Evolutionary conservation across 2,113 vertebrate species (phyloP).

Genomic region (Periophthalmodon schlosseri): DNA sequence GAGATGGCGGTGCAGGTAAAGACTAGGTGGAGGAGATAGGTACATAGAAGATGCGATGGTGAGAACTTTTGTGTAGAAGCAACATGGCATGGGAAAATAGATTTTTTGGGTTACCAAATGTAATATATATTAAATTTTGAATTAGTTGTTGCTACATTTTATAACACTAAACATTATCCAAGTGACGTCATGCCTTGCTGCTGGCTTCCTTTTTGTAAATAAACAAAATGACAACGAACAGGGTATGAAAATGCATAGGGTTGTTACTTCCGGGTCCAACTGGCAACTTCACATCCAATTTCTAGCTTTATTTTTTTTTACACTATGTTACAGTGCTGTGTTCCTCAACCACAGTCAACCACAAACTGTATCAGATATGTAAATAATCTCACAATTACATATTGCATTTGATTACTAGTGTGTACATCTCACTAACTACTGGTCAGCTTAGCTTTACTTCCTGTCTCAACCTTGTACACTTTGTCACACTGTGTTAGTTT

Average conservation of each 20-base stretch:
- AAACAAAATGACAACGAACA: slow-evolving; percentile 36
- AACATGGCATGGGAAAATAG: not conserved
- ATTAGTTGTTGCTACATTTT: slow-evolving; percentile 35
- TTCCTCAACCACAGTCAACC: too few relatives aligned
- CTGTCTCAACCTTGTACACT: too few relatives aligned
- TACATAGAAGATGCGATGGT: not conserved
- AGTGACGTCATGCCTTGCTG: slow-evolving; percentile 23
- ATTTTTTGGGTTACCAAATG: slow-evolving; percentile 1
- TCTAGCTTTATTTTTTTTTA: too few relatives aligned
- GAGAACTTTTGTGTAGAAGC: not conserved
- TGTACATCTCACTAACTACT: too few relatives aligned
- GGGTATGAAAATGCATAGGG: slow-evolving; percentile 32
- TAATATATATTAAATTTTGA: slow-evolving; percentile 18
- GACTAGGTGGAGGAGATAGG: not conserved
- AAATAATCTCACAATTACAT: too few relatives aligned
- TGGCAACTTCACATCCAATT: too few relatives aligned
- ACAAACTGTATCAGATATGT: too few relatives aligned
- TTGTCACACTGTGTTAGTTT: too few relatives aligned
- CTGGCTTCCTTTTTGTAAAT: not conserved
- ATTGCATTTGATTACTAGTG: too few relatives aligned
- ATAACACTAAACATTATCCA: slow-evolving; percentile 16
- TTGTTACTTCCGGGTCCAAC: too few relatives aligned
- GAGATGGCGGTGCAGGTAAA: slow-evolving; percentile 8
- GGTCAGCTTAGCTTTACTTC: too few relatives aligned
- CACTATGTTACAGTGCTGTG: too few relatives aligned